phyloP scores from a whole-genome alignment of 2,888 invertebrate species.

The Drosophila meridionalis region DNA sequence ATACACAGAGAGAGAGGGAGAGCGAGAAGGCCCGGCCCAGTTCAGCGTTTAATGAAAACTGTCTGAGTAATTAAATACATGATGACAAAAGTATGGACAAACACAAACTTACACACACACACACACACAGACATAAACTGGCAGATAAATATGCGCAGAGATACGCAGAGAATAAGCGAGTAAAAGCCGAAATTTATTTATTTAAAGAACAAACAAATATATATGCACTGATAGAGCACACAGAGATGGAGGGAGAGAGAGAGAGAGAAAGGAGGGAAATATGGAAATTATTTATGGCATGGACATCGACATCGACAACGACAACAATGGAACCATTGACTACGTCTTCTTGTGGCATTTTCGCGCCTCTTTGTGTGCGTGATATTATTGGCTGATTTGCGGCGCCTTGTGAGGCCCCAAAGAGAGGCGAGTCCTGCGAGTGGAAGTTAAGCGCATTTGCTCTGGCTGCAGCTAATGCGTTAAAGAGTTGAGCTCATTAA shows the following conservation, averaged over 20 bases:
- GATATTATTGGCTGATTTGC: constrained; percentile 60
- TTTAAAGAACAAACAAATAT: constrained; percentile 33
- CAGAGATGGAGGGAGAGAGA: background rate
- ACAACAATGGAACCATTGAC: constrained; percentile 26
- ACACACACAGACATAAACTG: background rate
- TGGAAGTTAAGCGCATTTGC: constrained; percentile 63
- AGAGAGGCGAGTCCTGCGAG: constrained; percentile 9
- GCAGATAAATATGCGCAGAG: constrained; percentile 3
- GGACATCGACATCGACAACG: background rate
- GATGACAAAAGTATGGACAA: constrained; percentile 68
- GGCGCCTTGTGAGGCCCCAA: constrained; percentile 35
- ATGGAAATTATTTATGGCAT: constrained; percentile 68
- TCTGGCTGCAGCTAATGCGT: constrained; percentile 70
- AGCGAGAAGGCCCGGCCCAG: constrained; percentile 5
- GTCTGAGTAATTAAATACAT: constrained; percentile 79
- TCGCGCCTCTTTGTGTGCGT: constrained; percentile 30
- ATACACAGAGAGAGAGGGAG: background rate
- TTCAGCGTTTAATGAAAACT: constrained; percentile 71
- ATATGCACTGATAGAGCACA: constrained; percentile 2
- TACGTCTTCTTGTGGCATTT: constrained; percentile 40
- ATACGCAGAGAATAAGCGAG: constrained; percentile 6
- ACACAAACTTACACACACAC: constrained; percentile 21
- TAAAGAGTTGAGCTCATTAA: constrained; percentile 74
- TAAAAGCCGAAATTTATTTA: constrained; percentile 56
- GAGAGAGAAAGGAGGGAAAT: constrained; percentile 29